Percentiles rank a stretch among this genome's conserved stretches.
Evolutionary conservation across 1,140 invertebrate species (phyloP).

Genomic region (Aphidius gifuensis): DNA sequence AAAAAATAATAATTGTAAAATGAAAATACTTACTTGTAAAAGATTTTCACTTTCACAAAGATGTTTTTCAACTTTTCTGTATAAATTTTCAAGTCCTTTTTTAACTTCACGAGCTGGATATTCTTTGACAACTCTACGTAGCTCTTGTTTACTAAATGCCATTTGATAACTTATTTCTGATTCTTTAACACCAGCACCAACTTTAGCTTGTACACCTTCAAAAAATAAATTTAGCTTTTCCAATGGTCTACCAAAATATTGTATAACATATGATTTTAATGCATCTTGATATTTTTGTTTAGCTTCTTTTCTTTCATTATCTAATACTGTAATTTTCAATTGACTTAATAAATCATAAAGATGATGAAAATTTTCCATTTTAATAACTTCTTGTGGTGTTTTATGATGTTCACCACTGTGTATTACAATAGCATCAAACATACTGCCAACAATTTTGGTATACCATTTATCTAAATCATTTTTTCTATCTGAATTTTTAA

Average conservation of each 20-base stretch:
- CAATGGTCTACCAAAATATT: constrained; percentile 91
- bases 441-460: constrained; percentile 75
- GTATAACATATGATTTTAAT: constrained; percentile 85
- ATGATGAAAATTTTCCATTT: constrained; percentile 98
- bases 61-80: constrained; percentile 97
- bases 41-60: constrained; percentile 92
- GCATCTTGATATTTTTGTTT: constrained; percentile 90
- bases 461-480: constrained; percentile 98
- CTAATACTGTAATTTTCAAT: constrained; percentile 88
- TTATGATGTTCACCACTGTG: constrained; percentile 86
- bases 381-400: constrained; percentile 90
- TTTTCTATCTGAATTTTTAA: constrained; percentile 81
- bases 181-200: constrained; percentile 89
- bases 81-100: constrained; percentile 90
- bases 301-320: constrained; percentile 84
- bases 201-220: constrained; percentile 88
- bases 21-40: constrained; percentile 66
- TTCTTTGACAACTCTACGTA: constrained; percentile 91
- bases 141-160: constrained; percentile 95
- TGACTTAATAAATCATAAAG: constrained; percentile 83
- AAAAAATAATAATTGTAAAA: constrained; percentile 10
- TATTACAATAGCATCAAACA: constrained; percentile 80
- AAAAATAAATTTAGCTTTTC: constrained; percentile 96
- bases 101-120: constrained; percentile 96
- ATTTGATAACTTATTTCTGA: constrained; percentile 98